phyloP scores from a whole-genome alignment of 2,888 invertebrate genomes.

The Hypercompe scribonia region DNA sequence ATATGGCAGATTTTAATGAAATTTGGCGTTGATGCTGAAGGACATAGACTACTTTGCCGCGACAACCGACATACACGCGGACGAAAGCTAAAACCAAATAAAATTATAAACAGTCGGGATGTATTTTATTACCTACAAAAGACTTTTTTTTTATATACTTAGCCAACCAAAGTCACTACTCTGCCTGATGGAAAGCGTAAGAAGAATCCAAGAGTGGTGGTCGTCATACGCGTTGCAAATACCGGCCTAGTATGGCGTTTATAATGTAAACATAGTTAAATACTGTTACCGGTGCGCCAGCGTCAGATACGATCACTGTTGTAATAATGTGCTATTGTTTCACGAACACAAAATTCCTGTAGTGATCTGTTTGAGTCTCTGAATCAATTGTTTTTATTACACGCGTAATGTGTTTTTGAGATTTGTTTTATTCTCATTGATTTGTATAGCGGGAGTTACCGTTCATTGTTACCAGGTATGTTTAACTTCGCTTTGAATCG shows the following conservation, averaged over 20 bases:
- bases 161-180: no score
- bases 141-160: no score
- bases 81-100: no score
- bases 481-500: not conserved
- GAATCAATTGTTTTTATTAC: not conserved
- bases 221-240: no score
- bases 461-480: not conserved
- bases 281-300: not conserved
- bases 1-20: no score
- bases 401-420: not conserved
- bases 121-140: not conserved
- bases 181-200: no score
- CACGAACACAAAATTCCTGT: not conserved
- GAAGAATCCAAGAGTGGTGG: no score
- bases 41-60: no score
- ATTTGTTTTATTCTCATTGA: constrained; percentile 2
- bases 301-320: not conserved
- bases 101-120: not conserved
- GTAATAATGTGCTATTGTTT: not conserved
- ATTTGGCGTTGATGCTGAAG: no score
- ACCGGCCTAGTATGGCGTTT: no score
- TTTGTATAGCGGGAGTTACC: not conserved
- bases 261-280: not conserved
- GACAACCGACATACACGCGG: no score
- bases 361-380: not conserved